phyloP scores from a whole-genome alignment of 2,797 vertebrate genomes.

The Bradypodion ventrale region DNA sequence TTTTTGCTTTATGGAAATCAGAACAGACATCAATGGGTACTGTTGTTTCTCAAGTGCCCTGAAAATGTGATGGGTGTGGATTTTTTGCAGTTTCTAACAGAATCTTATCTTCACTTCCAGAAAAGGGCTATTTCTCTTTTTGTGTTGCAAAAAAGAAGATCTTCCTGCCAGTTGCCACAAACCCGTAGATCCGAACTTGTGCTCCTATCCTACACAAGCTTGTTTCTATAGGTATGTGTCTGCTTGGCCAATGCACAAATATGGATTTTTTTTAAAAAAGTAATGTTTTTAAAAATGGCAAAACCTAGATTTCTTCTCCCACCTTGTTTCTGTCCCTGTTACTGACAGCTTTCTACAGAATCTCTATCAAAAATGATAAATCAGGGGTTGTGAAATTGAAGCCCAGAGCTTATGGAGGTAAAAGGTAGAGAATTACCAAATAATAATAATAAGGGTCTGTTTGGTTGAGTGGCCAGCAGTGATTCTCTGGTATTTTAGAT shows the following conservation, averaged over 20 bases:
- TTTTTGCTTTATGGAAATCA: neutral
- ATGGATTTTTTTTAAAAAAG: neutral
- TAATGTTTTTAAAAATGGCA: neutral
- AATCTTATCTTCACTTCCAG: conserved; percentile 63
- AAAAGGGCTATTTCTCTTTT: conserved; percentile 32
- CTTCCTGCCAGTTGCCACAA: conserved; percentile 88
- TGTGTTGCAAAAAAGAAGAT: conserved; percentile 60
- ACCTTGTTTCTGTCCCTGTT: neutral
- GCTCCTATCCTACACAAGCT: conserved; percentile 94
- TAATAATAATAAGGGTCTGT: neutral
- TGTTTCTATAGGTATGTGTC: conserved; percentile 99
- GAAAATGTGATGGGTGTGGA: neutral
- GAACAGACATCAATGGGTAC: neutral
- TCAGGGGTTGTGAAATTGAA: neutral
- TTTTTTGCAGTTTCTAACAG: conserved; percentile 50
- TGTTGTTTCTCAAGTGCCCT: neutral
- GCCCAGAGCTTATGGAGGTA: neutral
- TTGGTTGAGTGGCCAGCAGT: too few relatives aligned
- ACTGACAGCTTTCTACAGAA: neutral
- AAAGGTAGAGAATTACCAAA: neutral
- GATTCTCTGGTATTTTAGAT: neutral
- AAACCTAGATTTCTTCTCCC: neutral
- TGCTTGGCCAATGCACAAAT: conserved; percentile 78
- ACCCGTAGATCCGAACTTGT: conserved; percentile 99
- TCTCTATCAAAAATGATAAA: neutral